phyloP scores from a whole-genome alignment of 2,888 invertebrate genomes.

The Periphyllus acericola region DNA sequence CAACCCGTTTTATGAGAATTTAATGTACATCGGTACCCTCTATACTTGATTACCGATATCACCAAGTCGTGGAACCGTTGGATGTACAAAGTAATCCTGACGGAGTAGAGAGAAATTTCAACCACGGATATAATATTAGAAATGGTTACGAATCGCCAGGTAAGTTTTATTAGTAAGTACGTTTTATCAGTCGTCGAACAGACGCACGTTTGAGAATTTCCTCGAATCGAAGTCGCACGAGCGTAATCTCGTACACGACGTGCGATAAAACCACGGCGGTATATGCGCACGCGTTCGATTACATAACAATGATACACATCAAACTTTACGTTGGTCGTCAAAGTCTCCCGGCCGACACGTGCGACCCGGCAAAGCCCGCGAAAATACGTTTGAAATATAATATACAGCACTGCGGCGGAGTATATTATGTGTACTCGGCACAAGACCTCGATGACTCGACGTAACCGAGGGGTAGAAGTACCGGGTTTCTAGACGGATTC shows the following conservation, averaged over 20 bases:
- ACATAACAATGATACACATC: not conserved
- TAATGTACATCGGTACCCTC: constrained; percentile 5
- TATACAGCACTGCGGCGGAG: too few relatives aligned
- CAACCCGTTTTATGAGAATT: constrained; percentile 33
- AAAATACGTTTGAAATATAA: not conserved
- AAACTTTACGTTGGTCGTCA: constrained; percentile 21
- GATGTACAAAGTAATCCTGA: not conserved
- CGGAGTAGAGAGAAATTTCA: not conserved
- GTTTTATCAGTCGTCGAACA: not conserved
- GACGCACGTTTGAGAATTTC: not conserved
- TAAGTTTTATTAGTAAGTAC: not conserved
- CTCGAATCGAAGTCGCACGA: not conserved
- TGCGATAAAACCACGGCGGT: not conserved
- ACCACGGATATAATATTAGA: not conserved
- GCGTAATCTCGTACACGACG: not conserved
- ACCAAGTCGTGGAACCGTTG: not conserved
- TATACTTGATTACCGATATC: not conserved
- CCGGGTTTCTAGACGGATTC: too few relatives aligned
- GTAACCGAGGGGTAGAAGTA: too few relatives aligned
- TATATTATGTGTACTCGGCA: too few relatives aligned
- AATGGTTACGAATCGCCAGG: not conserved
- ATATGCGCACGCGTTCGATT: too few relatives aligned
- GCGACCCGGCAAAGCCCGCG: not conserved
- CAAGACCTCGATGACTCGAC: too few relatives aligned
- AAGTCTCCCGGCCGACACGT: constrained; percentile 13